phyloP scores from a whole-genome alignment of 2,888 invertebrate genomes.

The Eupithecia inturbata region DNA sequence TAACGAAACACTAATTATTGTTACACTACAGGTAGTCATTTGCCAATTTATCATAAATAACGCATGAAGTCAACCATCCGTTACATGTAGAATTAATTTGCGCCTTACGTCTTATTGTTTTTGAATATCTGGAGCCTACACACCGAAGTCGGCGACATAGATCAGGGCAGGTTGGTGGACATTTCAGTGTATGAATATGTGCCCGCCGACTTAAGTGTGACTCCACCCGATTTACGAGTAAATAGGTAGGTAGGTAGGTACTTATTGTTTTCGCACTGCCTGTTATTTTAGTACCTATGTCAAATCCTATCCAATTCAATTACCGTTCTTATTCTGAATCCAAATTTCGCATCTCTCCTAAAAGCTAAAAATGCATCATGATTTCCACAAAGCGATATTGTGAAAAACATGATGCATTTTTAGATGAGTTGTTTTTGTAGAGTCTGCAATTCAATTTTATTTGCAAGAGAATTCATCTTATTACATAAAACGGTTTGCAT shows the following conservation, averaged over 20 bases:
- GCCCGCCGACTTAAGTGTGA: too few relatives aligned
- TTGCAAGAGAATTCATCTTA: background rate
- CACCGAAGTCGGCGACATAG: background rate
- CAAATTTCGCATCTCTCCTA: background rate
- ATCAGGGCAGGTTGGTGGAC: too few relatives aligned
- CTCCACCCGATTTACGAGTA: too few relatives aligned
- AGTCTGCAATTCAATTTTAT: background rate
- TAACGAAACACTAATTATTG: slow-evolving; percentile 6
- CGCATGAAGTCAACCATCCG: background rate
- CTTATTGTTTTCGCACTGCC: too few relatives aligned
- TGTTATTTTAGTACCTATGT: too few relatives aligned
- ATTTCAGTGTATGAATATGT: too few relatives aligned
- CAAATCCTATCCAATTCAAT: too few relatives aligned
- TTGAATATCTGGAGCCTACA: background rate
- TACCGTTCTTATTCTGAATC: background rate
- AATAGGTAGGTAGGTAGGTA: too few relatives aligned
- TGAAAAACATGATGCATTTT: too few relatives aligned
- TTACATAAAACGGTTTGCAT: slow-evolving; percentile 6
- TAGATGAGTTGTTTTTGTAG: background rate
- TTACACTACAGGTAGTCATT: background rate
- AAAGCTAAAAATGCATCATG: background rate
- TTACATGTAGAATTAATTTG: background rate
- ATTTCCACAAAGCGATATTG: background rate
- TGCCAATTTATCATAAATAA: slow-evolving; percentile 1
- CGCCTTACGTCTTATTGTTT: background rate